Evolutionary conservation across 2,888 invertebrate genomes (phyloP).

Genomic region (Micropterix aruncella): DNA sequence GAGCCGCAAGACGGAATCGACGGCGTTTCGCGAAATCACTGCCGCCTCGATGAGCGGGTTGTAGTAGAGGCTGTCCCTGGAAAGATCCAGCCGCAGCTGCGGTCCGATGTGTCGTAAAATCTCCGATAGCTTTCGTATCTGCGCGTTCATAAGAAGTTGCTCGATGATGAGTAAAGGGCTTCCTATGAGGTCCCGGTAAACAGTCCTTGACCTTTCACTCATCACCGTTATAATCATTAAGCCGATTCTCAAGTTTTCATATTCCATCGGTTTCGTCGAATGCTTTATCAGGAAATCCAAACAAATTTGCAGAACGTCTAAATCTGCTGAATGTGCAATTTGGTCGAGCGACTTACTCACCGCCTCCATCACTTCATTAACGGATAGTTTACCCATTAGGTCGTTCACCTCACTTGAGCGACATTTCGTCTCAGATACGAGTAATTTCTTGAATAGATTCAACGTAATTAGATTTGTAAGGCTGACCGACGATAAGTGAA

Average conservation of each 20-base stretch:
- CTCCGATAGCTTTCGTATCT: conserved; percentile 49
- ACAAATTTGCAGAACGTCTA: no score
- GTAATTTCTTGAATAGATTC: conserved; percentile 39
- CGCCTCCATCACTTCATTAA: conserved; percentile 41
- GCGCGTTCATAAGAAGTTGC: conserved; percentile 76
- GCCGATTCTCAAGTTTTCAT: conserved; percentile 50
- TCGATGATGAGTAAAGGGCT: conserved; percentile 69
- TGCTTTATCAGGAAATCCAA: conserved; percentile 44
- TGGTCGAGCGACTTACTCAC: conserved; percentile 48
- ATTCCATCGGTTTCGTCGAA: conserved; percentile 31
- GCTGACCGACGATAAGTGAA: conserved; percentile 41
- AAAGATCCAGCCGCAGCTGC: conserved; percentile 24
- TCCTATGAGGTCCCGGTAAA: conserved; percentile 36
- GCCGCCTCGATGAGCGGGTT: conserved; percentile 41
- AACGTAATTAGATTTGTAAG: conserved; percentile 38
- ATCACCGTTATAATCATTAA: conserved; percentile 48
- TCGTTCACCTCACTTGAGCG: conserved; percentile 31
- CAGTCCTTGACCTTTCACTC: background rate
- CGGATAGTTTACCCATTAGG: conserved; percentile 45
- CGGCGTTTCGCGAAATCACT: conserved; percentile 42
- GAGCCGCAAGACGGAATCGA: conserved; percentile 53
- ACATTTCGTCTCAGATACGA: conserved; percentile 35
- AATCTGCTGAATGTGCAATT: no score
- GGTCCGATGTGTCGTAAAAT: conserved; percentile 45
- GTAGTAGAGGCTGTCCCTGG: conserved; percentile 41